Evolutionary conservation across 2,888 invertebrate species (phyloP), one percentile per base, ranked within the genome.

Genomic region (Athetis lepigone): DNA sequence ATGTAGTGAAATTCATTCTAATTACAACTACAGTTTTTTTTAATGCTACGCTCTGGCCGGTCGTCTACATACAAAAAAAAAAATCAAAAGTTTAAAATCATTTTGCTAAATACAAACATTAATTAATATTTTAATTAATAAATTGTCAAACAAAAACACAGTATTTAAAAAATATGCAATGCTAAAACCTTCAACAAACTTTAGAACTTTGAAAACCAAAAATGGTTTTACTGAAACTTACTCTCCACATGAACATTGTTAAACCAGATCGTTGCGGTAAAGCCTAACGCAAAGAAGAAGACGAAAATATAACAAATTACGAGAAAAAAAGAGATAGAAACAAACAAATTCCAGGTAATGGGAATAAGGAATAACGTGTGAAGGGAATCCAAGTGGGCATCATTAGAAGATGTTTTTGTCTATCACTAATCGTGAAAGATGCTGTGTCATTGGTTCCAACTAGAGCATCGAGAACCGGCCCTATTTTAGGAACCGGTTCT

Each of bases 281-380:
- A 88, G 86, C 88, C 85, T 85, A 83, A 50, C 51, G 66, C 47
- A 63, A 77, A 46, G 84, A 90, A 59, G 68, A 84, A 80, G 90
- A 90, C 69, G 71, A 73, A 69, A 37, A 72, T 84, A 87, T 62
- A 55, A 61, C 1, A 49, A 62, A 62, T 60, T 4, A 52, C 45
- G 43, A 21, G 55, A 40, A 43, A 63, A 86, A 90, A 70, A 83
- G 85, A 84, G 92, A 93, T 59, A 70, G 71, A 51, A 27, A 74
- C 78, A 84, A 64, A 77, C 80, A 86, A 76, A 77, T 82, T 89
- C 88, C 90, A 90, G 89, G 92, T 94, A 92, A 89, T 91, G 88
- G 86, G 83, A 84, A 87, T 88, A 90, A 92, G 90, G 83, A 84
- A 87, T 88, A 90, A 92, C 90, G 91, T 91, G 92, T 90, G 90